Evolutionary conservation across 2,888 invertebrate species (phyloP).

Genomic region (Macrosoma leucophasiata): DNA sequence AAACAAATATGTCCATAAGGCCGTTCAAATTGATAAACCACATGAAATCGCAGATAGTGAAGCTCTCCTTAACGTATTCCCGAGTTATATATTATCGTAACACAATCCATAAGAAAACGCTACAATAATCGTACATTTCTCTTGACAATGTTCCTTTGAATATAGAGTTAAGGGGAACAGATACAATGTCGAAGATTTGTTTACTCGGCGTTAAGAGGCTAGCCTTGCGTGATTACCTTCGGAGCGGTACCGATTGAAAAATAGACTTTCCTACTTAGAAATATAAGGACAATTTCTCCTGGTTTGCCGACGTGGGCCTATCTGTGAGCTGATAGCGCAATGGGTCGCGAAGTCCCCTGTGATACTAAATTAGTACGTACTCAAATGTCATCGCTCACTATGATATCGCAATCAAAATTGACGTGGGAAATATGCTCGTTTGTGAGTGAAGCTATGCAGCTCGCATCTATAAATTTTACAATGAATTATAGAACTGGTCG

Average conservation of each 20-base stretch:
- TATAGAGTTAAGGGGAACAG: slow-evolving; percentile 68
- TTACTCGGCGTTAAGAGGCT: slow-evolving; percentile 58
- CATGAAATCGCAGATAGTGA: slow-evolving; percentile 62
- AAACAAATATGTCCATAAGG: slow-evolving; percentile 58
- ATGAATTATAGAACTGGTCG: slow-evolving; percentile 59
- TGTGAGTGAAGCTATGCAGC: slow-evolving; percentile 49
- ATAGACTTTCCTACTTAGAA: slow-evolving; percentile 44
- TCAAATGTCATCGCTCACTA: slow-evolving; percentile 67
- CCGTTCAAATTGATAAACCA: slow-evolving; percentile 64
- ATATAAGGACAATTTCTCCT: slow-evolving; percentile 43
- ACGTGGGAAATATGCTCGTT: slow-evolving; percentile 73
- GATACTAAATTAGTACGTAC: slow-evolving; percentile 62
- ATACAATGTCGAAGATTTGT: slow-evolving; percentile 73
- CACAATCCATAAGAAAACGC: slow-evolving; percentile 68
- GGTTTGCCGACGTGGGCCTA: slow-evolving; percentile 35
- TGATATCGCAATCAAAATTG: slow-evolving; percentile 71
- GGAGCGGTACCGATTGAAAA: slow-evolving; percentile 38
- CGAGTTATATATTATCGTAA: slow-evolving; percentile 68
- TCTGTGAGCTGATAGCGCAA: slow-evolving; percentile 49
- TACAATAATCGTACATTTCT: slow-evolving; percentile 72
- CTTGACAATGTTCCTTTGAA: slow-evolving; percentile 73
- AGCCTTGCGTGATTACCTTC: slow-evolving; percentile 58
- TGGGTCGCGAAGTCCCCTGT: slow-evolving; percentile 42
- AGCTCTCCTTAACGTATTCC: slow-evolving; percentile 53
- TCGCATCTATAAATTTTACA: slow-evolving; percentile 63